Conservation (phyloP, 1,140 invertebrate species). For the Drosophila parvula region DNA sequence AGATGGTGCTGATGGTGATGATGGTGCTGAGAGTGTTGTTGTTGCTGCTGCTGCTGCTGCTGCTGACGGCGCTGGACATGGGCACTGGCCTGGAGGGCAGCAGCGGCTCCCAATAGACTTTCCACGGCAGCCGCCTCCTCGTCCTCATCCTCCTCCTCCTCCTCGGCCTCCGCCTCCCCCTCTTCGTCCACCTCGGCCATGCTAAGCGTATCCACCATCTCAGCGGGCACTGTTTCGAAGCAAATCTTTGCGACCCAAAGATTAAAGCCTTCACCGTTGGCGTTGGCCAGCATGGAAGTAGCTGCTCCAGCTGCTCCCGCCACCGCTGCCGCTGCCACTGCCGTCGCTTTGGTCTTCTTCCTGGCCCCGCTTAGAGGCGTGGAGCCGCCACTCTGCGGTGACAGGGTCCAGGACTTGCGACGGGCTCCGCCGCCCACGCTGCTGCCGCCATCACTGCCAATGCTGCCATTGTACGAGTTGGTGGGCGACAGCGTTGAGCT, state of each 20-base stretch:
- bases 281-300: conserved; percentile 14
- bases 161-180: conserved; percentile 33
- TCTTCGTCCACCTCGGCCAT: conserved; percentile 69
- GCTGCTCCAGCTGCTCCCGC: neutral
- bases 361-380: conserved; percentile 67
- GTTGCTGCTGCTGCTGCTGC: conserved; percentile 59
- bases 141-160: conserved; percentile 55
- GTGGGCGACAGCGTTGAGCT: conserved; percentile 68
- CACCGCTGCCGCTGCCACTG: conserved; percentile 3
- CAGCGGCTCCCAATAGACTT: conserved; percentile 72
- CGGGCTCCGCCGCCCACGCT: conserved; percentile 74
- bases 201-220: conserved; percentile 70
- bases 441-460: conserved; percentile 69
- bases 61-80: conserved; percentile 61
- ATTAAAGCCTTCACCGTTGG: conserved; percentile 72
- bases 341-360: conserved; percentile 55
- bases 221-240: conserved; percentile 78
- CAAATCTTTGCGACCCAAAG: conserved; percentile 81
- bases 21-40: conserved; percentile 75
- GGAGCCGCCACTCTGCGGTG: conserved; percentile 67
- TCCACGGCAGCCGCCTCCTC: conserved; percentile 77
- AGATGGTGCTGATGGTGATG: conserved; percentile 85
- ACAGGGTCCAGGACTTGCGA: conserved; percentile 79
- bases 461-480: conserved; percentile 79
- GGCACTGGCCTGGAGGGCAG: conserved; percentile 66